phyloP scores from a whole-genome alignment of 2,797 vertebrate species.

The Sphaeramia orbicularis region DNA sequence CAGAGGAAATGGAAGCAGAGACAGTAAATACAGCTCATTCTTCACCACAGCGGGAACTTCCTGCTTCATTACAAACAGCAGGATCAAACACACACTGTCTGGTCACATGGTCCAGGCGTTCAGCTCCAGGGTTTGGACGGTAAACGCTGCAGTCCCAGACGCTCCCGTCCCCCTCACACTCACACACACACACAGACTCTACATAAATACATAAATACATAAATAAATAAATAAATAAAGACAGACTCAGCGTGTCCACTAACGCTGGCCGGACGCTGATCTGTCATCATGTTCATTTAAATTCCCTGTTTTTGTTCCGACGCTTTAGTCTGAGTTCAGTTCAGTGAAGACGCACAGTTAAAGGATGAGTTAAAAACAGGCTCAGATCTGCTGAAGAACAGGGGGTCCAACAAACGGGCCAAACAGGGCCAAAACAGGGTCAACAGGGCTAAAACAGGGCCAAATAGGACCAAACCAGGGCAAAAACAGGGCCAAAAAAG shows the following conservation, averaged over 20 bases:
- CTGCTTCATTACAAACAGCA: conserved; percentile 52
- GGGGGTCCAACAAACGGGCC: too few species aligned
- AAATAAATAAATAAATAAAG: too few species aligned
- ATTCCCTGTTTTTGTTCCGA: conserved; percentile 28
- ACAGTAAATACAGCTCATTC: conserved; percentile 54
- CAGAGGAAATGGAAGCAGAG: conserved; percentile 55
- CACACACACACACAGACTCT: too few species aligned
- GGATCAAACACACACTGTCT: conserved; percentile 25
- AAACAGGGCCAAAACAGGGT: too few species aligned
- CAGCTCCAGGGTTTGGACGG: too few species aligned
- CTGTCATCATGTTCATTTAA: conserved; percentile 48
- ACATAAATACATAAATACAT: too few species aligned
- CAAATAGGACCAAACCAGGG: not conserved
- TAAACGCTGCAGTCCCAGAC: too few species aligned
- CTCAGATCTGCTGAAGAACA: too few species aligned
- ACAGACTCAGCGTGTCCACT: conserved; percentile 24
- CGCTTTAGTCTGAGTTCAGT: conserved; percentile 7
- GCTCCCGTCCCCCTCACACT: not conserved
- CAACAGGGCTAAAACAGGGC: too few species aligned
- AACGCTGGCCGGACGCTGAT: conserved; percentile 23
- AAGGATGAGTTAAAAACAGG: too few species aligned
- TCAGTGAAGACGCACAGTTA: conserved; percentile 32
- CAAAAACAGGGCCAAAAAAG: too few species aligned
- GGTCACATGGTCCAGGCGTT: too few species aligned
- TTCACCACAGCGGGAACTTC: conserved; percentile 45